A percentile compares a stretch with the other conserved stretches of the same genome.
Conservation (phyloP, 2,797 vertebrate genomes). For the Geotria australis region DNA sequence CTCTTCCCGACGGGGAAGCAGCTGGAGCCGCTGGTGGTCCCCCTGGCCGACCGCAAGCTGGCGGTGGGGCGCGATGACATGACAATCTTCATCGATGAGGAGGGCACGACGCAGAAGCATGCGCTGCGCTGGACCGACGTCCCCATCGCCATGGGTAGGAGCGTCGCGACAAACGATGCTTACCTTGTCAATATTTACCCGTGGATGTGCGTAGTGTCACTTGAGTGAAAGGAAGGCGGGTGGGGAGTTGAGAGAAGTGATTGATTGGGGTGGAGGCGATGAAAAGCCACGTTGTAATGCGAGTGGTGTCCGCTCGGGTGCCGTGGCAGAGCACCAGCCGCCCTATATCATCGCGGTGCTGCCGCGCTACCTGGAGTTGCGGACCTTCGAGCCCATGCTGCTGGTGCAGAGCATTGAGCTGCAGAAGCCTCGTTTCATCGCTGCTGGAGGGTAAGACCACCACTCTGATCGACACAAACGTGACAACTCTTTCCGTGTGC, state of each 20-base stretch:
- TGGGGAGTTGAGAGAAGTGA: too few species aligned
- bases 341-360: slow-evolving; percentile 90
- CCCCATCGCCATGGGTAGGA: slow-evolving; percentile 82
- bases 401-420: slow-evolving; percentile 89
- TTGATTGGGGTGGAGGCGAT: too few species aligned
- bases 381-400: slow-evolving; percentile 65
- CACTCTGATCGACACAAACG: neutral
- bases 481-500: too few species aligned
- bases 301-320: too few species aligned
- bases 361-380: slow-evolving; percentile 78
- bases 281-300: too few species aligned
- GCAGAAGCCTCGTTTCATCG: slow-evolving; percentile 80
- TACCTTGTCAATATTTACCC: too few species aligned
- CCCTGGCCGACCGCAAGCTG: slow-evolving; percentile 77
- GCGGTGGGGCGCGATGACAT: slow-evolving; percentile 89
- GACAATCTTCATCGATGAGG: slow-evolving; percentile 81
- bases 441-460: slow-evolving; percentile 46
- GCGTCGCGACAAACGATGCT: too few species aligned
- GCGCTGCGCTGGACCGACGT: slow-evolving; percentile 98
- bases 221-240: too few species aligned
- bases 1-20: slow-evolving; percentile 95
- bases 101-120: slow-evolving; percentile 78
- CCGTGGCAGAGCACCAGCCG: slow-evolving; percentile 47
- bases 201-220: too few species aligned
- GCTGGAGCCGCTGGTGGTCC: slow-evolving; percentile 65